Percentiles rank a stretch among this genome's conserved stretches.
phyloP scores from a whole-genome alignment of 2,888 invertebrate species.

The Steinernema carpocapsae region DNA sequence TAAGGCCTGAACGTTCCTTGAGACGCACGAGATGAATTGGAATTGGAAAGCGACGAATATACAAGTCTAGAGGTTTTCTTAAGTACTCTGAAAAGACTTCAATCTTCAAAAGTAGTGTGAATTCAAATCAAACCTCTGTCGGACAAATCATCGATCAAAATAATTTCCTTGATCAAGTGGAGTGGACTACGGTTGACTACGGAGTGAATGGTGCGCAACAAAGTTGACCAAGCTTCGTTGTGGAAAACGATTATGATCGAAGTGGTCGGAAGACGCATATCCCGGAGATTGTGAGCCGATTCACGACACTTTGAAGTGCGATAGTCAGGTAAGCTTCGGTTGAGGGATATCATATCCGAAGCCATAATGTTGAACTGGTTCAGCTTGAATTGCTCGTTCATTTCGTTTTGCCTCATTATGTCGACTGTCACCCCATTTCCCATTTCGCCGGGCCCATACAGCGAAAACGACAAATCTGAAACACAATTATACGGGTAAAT shows the following conservation, averaged over 20 bases:
- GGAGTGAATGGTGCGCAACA: slow-evolving; percentile 76
- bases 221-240: slow-evolving; percentile 97
- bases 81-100: slow-evolving; percentile 63
- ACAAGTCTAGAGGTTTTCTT: slow-evolving; percentile 62
- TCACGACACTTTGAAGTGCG: slow-evolving; percentile 47
- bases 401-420: slow-evolving; percentile 49
- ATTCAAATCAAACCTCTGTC: slow-evolving; percentile 47
- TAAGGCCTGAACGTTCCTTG: slow-evolving; percentile 89
- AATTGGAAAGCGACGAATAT: slow-evolving; percentile 61
- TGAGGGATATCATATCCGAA: slow-evolving; percentile 94
- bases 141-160: slow-evolving; percentile 64
- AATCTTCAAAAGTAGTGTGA: background rate
- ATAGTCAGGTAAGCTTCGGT: slow-evolving; percentile 91
- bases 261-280: slow-evolving; percentile 81
- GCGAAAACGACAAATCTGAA: slow-evolving; percentile 45
- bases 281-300: slow-evolving; percentile 53
- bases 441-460: slow-evolving; percentile 57
- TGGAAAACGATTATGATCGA: slow-evolving; percentile 98
- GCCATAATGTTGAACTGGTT: slow-evolving; percentile 98
- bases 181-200: slow-evolving; percentile 64
- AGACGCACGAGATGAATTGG: slow-evolving; percentile 77
- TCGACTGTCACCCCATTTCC: slow-evolving; percentile 63
- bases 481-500: background rate
- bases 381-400: slow-evolving; percentile 63
- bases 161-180: slow-evolving; percentile 59